Base-by-base conservation (phyloP, 2,113 vertebrate species). In the Chloebia gouldiae region DNA sequence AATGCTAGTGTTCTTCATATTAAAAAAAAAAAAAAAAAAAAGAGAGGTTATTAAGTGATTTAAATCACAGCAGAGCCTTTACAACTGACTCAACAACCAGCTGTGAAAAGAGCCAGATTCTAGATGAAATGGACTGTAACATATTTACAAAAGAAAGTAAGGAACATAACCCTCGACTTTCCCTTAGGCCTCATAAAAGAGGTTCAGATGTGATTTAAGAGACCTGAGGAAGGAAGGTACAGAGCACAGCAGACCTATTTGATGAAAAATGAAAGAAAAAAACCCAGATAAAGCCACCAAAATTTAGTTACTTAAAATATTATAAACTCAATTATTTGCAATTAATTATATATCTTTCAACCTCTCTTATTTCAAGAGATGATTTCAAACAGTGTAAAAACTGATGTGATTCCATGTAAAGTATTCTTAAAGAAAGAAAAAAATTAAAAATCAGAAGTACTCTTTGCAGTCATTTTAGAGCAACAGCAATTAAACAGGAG, bases 81-180 rank as follows among this genome's bases (percentile, higher is more conserved):
- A 95, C 54, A 93, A 92, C 33, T 65, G 37, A 76, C 68, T 95
- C 53, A 81, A 79, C 54, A 81, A 70, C 70, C 90, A 96, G 69
- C 91, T 96, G 91, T 94, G 94, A 96, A 91, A 94, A 87, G 69
- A 92, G 40, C 7, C 76, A 76, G 85, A 92, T 83, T 93, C 66
- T 61, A 84, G 57, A 86, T 94, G 57, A 95, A 97, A 90, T 93
- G 44, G 44, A 59, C 78, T 94, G 80, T 88, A 95, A 92, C 70
- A 33, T 95, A 96, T 94, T 96, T 97, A 95, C 60, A 88, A 95
- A 97, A 95, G 85, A 95, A 97, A 97, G 70, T 54, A 86, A 89
- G 92, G 86, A 96, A 94, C 78, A 95, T 88, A 95, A 91, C 83
- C 90, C 97, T 95, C 44, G 1, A 59, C 81, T 96, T 95, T 91